Conservation (phyloP, 2,113 vertebrate species). For the Astur gentilis region DNA sequence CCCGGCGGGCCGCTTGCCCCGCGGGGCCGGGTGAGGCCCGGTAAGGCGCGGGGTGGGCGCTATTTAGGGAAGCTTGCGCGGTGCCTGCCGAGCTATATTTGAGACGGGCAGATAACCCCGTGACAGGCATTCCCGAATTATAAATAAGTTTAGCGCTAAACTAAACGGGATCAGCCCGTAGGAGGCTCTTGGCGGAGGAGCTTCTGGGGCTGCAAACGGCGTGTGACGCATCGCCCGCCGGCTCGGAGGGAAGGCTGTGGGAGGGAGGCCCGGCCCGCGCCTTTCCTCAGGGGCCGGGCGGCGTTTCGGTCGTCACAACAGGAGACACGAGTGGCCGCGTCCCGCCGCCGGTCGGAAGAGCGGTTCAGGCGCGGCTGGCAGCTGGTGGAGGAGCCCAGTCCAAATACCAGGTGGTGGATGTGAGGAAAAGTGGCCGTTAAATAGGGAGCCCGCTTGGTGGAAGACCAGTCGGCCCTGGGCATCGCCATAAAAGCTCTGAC, state of each 20-base stretch:
- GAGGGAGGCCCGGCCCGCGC: neutral
- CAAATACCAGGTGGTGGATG: neutral
- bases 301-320: fast-evolving
- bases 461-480: neutral
- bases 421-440: neutral
- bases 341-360: neutral
- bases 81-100: no score
- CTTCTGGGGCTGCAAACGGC: neutral
- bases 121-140: no score
- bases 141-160: no score
- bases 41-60: no score
- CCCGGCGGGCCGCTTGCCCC: no score
- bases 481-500: neutral
- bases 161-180: no score
- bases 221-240: neutral
- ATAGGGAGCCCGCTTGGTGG: neutral
- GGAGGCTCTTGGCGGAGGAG: neutral
- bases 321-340: neutral
- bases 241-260: neutral
- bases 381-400: fast-evolving
- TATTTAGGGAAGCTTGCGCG: no score
- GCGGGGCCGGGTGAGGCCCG: no score
- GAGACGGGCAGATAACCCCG: no score
- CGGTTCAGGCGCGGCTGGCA: neutral
- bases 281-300: neutral